Evolutionary conservation across 1,140 invertebrate species (phyloP).

Genomic region (Bombus affinis): DNA sequence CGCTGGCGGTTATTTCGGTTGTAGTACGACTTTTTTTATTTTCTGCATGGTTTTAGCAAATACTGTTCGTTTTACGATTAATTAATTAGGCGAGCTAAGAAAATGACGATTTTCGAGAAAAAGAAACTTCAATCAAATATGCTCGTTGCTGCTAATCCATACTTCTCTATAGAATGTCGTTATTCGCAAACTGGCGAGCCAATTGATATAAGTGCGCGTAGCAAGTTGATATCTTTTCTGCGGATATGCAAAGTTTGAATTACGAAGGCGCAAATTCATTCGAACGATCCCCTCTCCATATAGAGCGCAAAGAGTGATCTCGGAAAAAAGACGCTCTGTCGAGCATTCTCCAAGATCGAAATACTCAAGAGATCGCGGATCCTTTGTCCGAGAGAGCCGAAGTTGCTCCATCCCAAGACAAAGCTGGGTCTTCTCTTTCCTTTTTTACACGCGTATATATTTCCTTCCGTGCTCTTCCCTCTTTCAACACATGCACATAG

Average conservation of each 20-base stretch:
- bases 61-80: background rate
- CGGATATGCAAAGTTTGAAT: background rate
- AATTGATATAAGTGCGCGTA: no score
- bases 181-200: background rate
- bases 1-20: background rate
- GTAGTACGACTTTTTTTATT: background rate
- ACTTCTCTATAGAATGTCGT: background rate
- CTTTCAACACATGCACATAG: background rate
- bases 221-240: background rate
- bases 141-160: no score
- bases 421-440: constrained; percentile 29
- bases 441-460: background rate
- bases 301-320: constrained; percentile 25
- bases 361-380: constrained; percentile 43
- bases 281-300: background rate
- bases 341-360: constrained; percentile 45
- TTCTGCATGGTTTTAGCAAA: background rate
- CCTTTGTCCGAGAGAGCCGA: constrained; percentile 38
- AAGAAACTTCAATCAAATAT: background rate
- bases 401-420: constrained; percentile 32
- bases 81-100: background rate
- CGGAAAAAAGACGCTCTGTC: constrained; percentile 31
- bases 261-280: background rate
- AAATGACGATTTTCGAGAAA: background rate
- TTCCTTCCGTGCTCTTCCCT: background rate